These are phyloP conservation scores for Poecilia gillii DNA, from an alignment of 2,797 vertebrate genomes.

Conservation along the genomic window DNA sequence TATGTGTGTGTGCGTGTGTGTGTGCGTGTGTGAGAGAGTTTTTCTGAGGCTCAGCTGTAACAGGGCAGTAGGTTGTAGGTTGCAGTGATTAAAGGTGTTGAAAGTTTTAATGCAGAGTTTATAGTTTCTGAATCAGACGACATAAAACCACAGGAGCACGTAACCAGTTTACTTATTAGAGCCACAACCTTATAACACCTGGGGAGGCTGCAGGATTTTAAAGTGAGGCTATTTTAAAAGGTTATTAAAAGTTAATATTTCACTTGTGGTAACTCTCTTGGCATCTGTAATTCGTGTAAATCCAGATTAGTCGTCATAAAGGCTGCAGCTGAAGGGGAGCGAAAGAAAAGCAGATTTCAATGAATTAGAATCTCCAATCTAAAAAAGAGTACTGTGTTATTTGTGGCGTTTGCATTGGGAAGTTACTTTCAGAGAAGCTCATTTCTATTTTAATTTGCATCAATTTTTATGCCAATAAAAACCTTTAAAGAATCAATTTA, in stretches of 20 bases:
- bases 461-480: not conserved
- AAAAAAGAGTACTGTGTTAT: not conserved
- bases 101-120: constrained; percentile 65
- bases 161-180: not conserved
- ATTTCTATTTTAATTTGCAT: not conserved
- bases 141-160: constrained; percentile 23
- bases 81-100: constrained; percentile 59
- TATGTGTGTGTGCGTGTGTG: too few relatives aligned
- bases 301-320: not conserved
- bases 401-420: not conserved
- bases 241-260: not conserved
- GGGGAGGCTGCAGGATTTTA: not conserved
- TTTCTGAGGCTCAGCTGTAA: constrained; percentile 40
- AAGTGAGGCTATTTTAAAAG: not conserved
- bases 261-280: not conserved
- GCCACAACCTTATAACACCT: not conserved
- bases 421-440: not conserved
- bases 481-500: not conserved
- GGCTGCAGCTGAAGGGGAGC: not conserved
- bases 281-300: not conserved
- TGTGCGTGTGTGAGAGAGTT: constrained; percentile 7
- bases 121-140: constrained; percentile 19
- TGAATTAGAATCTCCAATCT: not conserved
- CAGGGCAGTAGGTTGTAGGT: constrained; percentile 42
- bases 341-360: not conserved